A percentile compares a stretch with the other conserved stretches of the same genome.
Conservation (phyloP, 2,888 invertebrate species). For the Dolomedes plantarius region DNA sequence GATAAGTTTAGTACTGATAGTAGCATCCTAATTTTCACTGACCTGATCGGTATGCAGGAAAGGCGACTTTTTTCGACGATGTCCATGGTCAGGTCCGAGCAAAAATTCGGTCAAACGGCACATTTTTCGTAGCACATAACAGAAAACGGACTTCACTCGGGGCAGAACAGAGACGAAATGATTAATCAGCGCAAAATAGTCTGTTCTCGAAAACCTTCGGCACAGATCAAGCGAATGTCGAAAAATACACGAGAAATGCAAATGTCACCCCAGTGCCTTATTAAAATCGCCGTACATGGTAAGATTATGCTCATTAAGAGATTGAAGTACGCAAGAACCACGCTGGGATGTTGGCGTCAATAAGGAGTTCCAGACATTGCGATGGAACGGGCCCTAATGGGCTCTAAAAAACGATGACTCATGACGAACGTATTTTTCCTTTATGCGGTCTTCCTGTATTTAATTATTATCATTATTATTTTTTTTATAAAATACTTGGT, state of each 20-base stretch:
- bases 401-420: conserved; percentile 28
- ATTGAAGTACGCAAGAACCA: conserved; percentile 10
- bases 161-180: neutral
- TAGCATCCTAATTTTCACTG: conserved; percentile 22
- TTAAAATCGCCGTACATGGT: conserved; percentile 51
- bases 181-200: conserved; percentile 16
- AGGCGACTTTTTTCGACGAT: neutral
- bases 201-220: conserved; percentile 4
- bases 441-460: neutral
- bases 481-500: too few relatives aligned
- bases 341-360: conserved; percentile 51
- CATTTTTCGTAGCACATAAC: conserved; percentile 26
- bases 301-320: conserved; percentile 52
- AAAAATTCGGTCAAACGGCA: conserved; percentile 44
- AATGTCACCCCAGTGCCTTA: conserved; percentile 53
- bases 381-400: conserved; percentile 25
- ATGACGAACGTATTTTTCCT: neutral
- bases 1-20: too few relatives aligned
- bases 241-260: conserved; percentile 26
- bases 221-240: conserved; percentile 22
- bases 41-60: conserved; percentile 27
- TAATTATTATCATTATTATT: too few relatives aligned
- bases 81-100: conserved; percentile 34
- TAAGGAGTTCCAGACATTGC: conserved; percentile 23
- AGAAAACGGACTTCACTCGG: neutral